Evolutionary conservation across 2,113 vertebrate species (phyloP).

Genomic region (Lagenorhynchus albirostris): DNA sequence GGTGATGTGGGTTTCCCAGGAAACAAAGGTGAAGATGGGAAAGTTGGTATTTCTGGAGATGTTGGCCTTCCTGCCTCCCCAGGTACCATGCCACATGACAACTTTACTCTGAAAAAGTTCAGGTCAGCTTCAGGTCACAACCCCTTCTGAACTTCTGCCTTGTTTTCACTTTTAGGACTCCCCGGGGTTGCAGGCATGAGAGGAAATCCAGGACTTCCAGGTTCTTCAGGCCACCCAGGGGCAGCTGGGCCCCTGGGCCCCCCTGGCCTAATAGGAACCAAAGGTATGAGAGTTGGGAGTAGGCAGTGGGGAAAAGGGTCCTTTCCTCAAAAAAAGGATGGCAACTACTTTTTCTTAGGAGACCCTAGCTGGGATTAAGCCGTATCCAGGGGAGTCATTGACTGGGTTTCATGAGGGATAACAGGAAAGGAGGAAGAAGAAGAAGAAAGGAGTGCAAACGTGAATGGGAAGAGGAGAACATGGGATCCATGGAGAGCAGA

Average conservation of each 20-base stretch:
- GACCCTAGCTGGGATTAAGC: neutral
- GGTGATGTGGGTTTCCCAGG: conserved; percentile 89
- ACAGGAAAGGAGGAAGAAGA: neutral
- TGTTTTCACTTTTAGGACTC: conserved; percentile 79
- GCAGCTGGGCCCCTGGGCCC: conserved; percentile 80
- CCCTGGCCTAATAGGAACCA: conserved; percentile 83
- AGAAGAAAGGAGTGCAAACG: neutral
- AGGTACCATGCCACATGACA: conserved; percentile 78
- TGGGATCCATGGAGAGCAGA: neutral
- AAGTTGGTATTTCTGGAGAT: conserved; percentile 87
- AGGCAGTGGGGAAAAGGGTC: neutral
- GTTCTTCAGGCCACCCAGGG: conserved; percentile 86
- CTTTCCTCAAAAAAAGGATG: neutral
- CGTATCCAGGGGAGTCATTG: neutral
- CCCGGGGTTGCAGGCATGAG: conserved; percentile 84
- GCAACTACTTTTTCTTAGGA: neutral
- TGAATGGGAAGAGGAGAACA: neutral
- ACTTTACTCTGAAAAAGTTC: conserved; percentile 1
- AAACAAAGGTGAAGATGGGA: conserved; percentile 83
- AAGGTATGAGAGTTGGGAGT: conserved; percentile 82
- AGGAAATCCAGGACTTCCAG: conserved; percentile 86
- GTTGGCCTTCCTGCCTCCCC: conserved; percentile 86
- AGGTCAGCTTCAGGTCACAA: neutral
- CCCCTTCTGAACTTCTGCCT: neutral
- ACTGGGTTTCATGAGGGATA: neutral